Evolutionary conservation across 2,113 vertebrate genomes (phyloP), one percentile per base, ranked within the genome.

Genomic region (Calyptommatus sinebrachiatus): DNA sequence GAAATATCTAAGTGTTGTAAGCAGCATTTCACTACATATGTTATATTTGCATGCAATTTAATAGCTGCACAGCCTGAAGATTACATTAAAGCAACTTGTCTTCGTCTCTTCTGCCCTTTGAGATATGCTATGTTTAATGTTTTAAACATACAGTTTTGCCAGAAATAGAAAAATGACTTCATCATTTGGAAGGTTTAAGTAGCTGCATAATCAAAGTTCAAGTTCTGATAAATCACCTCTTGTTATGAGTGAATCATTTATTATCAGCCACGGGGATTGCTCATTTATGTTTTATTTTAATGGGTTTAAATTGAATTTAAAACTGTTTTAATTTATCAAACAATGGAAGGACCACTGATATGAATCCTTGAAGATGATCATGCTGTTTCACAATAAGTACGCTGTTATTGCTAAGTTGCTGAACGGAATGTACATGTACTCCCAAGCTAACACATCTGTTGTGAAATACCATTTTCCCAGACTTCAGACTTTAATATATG

Each of bases 281-380:
- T 83, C 16, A 7, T 62, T 6, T 60, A 62, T 1, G 26, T 78
- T 46, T 79, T 62, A 5, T 79, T 74, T 79, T 53, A 71, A 73
- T 79, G 35, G 10, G 18, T 76, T 85, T 83, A 70, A 10, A 66
- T 8, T 66, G 48, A 80, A 82, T 84, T 72, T 76, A 81, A 73
- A 73, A 46, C 21, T 6, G 7, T 45, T 28, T 29, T 10, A 74
- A 80, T 62, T 66, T 84, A 79, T 71, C 61, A 76, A 71, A 24
- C 0, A 0, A 31, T 21, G 68, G 45, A 79, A 80, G 63, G n/a
- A 60, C 24, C 70, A 22, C 20, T 60, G 11, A 5, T 28, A 74
- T 67, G 48, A n/a, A 20, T 69, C 48, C 57, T 57, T 74, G 45
- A 7, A 57, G 62, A 24, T 57, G 10, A 60, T 45, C 29, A 68